phyloP scores from a whole-genome alignment of 2,888 invertebrate genomes.

The Cantharis rustica region DNA sequence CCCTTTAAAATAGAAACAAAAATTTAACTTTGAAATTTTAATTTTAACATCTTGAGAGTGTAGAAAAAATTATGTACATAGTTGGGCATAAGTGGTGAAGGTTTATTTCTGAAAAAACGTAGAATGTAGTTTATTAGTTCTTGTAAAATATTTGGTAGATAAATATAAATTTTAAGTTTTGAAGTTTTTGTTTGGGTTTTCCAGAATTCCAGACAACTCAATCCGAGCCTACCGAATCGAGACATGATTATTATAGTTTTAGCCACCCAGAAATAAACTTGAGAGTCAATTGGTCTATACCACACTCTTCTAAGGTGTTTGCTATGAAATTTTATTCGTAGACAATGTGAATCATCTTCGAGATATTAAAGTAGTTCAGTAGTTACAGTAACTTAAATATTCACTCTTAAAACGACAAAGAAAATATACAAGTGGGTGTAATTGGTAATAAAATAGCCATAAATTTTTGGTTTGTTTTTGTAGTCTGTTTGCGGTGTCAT shows the following conservation, averaged over 20 bases:
- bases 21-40: too few species aligned
- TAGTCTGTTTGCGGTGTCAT: constrained; percentile 15
- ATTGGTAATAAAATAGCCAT: constrained; percentile 24
- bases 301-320: not conserved
- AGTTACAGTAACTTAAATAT: not conserved
- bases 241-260: not conserved
- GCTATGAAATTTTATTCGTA: not conserved
- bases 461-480: constrained; percentile 28
- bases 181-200: not conserved
- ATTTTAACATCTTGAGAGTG: too few species aligned
- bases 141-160: too few species aligned
- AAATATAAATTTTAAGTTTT: not conserved
- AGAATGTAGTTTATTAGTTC: too few species aligned
- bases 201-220: not conserved
- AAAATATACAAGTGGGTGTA: constrained; percentile 24
- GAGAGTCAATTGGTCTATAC: not conserved
- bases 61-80: too few species aligned
- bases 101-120: too few species aligned
- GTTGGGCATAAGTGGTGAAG: too few species aligned
- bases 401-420: constrained; percentile 9
- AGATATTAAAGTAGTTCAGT: not conserved
- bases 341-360: not conserved
- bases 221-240: not conserved
- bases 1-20: too few species aligned
- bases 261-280: not conserved